Percentiles rank a stretch among this genome's conserved stretches.
Evolutionary conservation across 53 echinoderm and acorn worm genomes (phyloP).

Genomic region (Paracentrotus lividus): DNA sequence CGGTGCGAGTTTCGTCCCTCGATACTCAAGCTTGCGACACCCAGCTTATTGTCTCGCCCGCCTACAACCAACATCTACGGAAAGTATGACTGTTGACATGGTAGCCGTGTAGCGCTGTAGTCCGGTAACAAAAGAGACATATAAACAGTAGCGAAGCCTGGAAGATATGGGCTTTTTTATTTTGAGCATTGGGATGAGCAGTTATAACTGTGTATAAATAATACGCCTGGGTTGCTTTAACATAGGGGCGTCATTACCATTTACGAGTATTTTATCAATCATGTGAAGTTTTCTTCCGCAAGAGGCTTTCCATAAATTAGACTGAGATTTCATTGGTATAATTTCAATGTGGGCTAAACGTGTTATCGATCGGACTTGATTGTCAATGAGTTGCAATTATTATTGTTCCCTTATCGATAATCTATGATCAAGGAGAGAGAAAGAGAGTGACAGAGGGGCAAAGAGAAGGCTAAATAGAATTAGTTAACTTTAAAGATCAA

Average conservation of each 20-base stretch:
- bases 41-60: background rate
- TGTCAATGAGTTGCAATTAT: background rate
- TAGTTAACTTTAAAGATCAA: too few relatives aligned
- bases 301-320: too few relatives aligned
- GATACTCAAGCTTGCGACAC: background rate
- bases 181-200: background rate
- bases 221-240: background rate
- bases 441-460: too few relatives aligned
- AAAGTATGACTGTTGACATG: constrained; percentile 56
- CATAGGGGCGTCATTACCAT: too few relatives aligned
- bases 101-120: constrained; percentile 60
- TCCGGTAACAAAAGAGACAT: constrained; percentile 65
- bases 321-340: too few relatives aligned
- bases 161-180: background rate
- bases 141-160: constrained; percentile 32
- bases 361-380: background rate
- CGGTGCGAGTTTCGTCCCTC: background rate
- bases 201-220: background rate
- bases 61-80: background rate
- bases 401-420: too few relatives aligned
- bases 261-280: too few relatives aligned
- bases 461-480: too few relatives aligned
- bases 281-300: too few relatives aligned
- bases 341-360: background rate
- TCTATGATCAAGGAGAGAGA: too few relatives aligned